A percentile compares a stretch with the other conserved stretches of the same genome.
Evolutionary conservation across 2,113 vertebrate species (phyloP).

Genomic region (Microcebus jonahi): DNA sequence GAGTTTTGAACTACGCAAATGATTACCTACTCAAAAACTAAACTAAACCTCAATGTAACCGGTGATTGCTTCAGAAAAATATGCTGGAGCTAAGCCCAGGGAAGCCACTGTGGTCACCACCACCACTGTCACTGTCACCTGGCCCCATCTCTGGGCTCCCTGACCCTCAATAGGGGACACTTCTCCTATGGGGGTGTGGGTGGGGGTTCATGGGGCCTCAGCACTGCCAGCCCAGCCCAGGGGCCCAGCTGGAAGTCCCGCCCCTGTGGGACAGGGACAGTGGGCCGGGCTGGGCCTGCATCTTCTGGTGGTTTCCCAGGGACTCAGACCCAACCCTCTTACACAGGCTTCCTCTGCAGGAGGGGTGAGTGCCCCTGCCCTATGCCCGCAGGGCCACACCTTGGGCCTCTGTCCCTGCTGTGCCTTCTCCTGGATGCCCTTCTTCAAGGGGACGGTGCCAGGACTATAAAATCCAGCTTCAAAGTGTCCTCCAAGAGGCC

Average conservation of each 20-base stretch:
- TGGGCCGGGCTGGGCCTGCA: not conserved
- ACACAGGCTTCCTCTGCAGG: not conserved
- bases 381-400: fast-evolving
- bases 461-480: not conserved
- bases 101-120: not conserved
- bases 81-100: not conserved
- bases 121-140: too few species aligned
- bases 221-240: not conserved
- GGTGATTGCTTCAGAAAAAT: not conserved
- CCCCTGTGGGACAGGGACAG: not conserved
- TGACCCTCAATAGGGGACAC: not conserved
- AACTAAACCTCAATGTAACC: not conserved
- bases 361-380: not conserved
- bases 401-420: not conserved
- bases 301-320: not conserved
- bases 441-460: not conserved
- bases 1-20: not conserved
- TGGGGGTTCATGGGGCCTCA: too few species aligned
- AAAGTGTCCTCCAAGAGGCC: not conserved
- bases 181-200: not conserved
- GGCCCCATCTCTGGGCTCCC: not conserved
- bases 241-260: not conserved
- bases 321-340: not conserved
- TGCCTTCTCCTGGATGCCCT: not conserved
- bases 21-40: not conserved